These are phyloP conservation scores for Hyles euphorbiae DNA, from an alignment of 1,140 invertebrate genomes.

Conservation along the genomic window DNA sequence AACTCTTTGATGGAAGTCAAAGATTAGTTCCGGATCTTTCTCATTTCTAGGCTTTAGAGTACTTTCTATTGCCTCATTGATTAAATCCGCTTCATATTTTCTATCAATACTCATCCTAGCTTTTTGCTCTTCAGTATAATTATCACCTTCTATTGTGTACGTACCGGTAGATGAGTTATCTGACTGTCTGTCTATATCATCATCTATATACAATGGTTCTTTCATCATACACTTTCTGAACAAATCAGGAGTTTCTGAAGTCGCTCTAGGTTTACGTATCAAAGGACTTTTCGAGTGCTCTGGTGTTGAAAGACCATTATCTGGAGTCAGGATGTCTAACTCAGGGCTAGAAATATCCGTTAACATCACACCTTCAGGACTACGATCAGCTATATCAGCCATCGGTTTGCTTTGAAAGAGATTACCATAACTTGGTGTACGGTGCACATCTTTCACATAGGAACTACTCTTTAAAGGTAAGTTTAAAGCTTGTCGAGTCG, in stretches of 20 bases:
- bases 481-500: constrained; percentile 57
- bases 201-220: constrained; percentile 59
- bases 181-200: constrained; percentile 59
- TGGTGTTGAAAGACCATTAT: constrained; percentile 65
- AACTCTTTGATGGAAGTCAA: constrained; percentile 48
- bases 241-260: constrained; percentile 60
- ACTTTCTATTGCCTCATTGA: constrained; percentile 46
- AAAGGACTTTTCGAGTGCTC: constrained; percentile 54
- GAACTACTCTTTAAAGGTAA: constrained; percentile 73
- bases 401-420: constrained; percentile 54
- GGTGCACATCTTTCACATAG: constrained; percentile 62
- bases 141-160: constrained; percentile 90
- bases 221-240: constrained; percentile 60
- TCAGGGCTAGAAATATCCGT: constrained; percentile 78
- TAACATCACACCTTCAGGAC: constrained; percentile 71
- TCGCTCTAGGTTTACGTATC: constrained; percentile 45
- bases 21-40: constrained; percentile 56
- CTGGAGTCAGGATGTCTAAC: constrained; percentile 76
- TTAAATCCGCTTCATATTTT: constrained; percentile 75
- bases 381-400: constrained; percentile 65
- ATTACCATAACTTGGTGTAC: constrained; percentile 56
- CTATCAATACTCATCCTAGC: constrained; percentile 91
- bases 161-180: constrained; percentile 84
- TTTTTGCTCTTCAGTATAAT: constrained; percentile 89
- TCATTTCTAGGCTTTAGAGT: constrained; percentile 40